Evolutionary conservation across 2,797 vertebrate genomes (phyloP).

Genomic region (Myripristis jacobus): DNA sequence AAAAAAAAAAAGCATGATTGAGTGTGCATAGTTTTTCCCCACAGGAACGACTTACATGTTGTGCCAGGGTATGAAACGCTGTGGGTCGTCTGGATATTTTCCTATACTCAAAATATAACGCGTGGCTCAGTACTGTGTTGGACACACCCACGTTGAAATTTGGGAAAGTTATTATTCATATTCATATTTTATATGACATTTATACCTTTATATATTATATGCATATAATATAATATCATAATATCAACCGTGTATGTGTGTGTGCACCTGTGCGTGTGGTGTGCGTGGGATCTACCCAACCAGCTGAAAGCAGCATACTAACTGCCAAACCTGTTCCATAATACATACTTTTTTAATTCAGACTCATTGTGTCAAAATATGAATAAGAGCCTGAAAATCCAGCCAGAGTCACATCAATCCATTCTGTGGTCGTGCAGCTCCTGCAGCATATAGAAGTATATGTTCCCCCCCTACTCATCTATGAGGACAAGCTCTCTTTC

Average conservation of each 20-base stretch:
- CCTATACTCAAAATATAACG: slow-evolving; percentile 13
- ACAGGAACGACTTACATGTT: slow-evolving; percentile 29
- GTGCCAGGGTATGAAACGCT: slow-evolving; percentile 41
- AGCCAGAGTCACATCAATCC: slow-evolving; percentile 35
- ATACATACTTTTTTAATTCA: slow-evolving; percentile 9
- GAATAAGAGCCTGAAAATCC: slow-evolving; percentile 31
- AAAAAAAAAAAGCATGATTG: slow-evolving; percentile 49
- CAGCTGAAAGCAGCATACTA: slow-evolving; percentile 12
- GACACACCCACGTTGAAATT: slow-evolving; percentile 32
- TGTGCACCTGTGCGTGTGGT: not conserved
- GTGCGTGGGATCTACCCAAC: slow-evolving; percentile 4
- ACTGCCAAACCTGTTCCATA: slow-evolving; percentile 11
- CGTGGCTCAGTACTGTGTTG: slow-evolving; percentile 37
- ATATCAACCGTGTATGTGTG: not conserved
- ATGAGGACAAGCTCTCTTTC: slow-evolving; percentile 77
- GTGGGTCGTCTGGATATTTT: slow-evolving; percentile 14
- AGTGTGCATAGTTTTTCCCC: slow-evolving; percentile 47
- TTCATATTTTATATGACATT: no score
- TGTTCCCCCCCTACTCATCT: slow-evolving; percentile 65
- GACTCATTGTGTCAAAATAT: slow-evolving; percentile 8
- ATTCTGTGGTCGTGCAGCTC: slow-evolving; percentile 18
- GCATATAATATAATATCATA: no score
- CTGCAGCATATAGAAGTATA: slow-evolving; percentile 50
- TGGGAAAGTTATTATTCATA: no score
- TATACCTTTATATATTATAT: no score